These are phyloP conservation scores for Anthonomus grandis DNA, from an alignment of 1,140 invertebrate species.

Conservation along the genomic window DNA sequence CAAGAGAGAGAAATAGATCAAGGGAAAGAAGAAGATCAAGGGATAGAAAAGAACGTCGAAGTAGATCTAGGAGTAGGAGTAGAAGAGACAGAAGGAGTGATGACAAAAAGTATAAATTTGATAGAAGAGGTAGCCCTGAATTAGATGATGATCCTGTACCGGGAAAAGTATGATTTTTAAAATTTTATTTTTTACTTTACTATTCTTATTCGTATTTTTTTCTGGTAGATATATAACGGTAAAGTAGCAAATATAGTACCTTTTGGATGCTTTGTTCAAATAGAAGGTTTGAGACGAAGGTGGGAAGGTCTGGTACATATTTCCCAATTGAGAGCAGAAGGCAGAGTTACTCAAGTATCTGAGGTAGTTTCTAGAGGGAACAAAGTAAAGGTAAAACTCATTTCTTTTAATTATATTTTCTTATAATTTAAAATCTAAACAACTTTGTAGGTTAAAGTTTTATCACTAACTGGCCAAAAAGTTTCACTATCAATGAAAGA, in stretches of 20 bases:
- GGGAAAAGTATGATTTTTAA: constrained; percentile 53
- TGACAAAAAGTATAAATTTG: too few relatives aligned
- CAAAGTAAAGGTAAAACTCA: constrained; percentile 86
- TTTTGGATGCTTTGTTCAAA: constrained; percentile 97
- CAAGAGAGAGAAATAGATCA: constrained; percentile 41
- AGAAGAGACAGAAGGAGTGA: constrained; percentile 48
- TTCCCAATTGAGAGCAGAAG: constrained; percentile 89
- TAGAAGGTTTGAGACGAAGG: constrained; percentile 83
- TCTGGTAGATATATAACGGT: constrained; percentile 88
- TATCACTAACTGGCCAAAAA: constrained; percentile 89
- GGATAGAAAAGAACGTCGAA: constrained; percentile 33
- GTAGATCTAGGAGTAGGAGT: constrained; percentile 38
- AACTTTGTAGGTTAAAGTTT: constrained; percentile 67
- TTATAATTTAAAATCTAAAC: too few relatives aligned
- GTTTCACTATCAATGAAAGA: constrained; percentile 98
- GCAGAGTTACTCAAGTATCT: constrained; percentile 88
- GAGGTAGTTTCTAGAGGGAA: constrained; percentile 92
- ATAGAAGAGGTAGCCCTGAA: constrained; percentile 51
- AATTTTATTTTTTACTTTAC: neutral
- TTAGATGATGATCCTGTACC: constrained; percentile 62
- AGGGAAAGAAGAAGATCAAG: constrained; percentile 43
- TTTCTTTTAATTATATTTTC: too few relatives aligned
- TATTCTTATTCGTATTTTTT: constrained; percentile 24
- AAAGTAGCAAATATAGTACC: constrained; percentile 94
- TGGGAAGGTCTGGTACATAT: constrained; percentile 98